Evolutionary conservation across 2,113 vertebrate genomes (phyloP).

Genomic region (Poeciliopsis occidentalis): DNA sequence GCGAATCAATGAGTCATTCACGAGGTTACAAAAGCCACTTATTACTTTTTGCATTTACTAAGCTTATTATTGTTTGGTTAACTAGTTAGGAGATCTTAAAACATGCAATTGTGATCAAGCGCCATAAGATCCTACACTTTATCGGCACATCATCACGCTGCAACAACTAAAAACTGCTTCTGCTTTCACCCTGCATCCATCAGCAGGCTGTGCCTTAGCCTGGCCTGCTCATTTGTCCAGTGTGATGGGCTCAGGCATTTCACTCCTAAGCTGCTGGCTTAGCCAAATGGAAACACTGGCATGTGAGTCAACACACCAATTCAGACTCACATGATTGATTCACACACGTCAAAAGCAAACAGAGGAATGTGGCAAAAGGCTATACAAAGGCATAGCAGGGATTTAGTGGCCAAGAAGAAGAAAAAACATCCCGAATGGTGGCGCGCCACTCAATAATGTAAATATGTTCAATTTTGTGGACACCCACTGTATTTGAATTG

Average conservation of each 20-base stretch:
- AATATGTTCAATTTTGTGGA: constrained; percentile 61
- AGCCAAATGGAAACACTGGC: constrained; percentile 79
- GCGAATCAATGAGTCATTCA: too few species aligned
- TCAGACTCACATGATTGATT: constrained; percentile 80
- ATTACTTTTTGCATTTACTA: background rate
- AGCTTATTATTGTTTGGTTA: background rate
- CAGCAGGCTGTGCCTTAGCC: constrained; percentile 49
- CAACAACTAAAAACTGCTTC: background rate
- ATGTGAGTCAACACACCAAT: constrained; percentile 75
- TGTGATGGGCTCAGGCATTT: constrained; percentile 68
- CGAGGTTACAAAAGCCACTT: too few species aligned
- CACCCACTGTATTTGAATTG: constrained; percentile 54
- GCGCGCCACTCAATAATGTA: constrained; percentile 68
- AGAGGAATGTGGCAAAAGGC: constrained; percentile 76
- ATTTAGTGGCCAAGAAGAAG: constrained; percentile 70
- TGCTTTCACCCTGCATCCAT: constrained; percentile 20
- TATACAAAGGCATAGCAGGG: constrained; percentile 78
- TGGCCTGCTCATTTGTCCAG: constrained; percentile 65
- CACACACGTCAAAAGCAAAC: constrained; percentile 78
- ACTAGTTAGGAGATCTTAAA: background rate
- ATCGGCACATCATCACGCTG: background rate
- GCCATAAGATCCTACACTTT: background rate
- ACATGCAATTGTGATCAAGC: background rate
- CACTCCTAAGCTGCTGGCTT: constrained; percentile 71
- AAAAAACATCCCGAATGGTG: constrained; percentile 69